A percentile compares a stretch with the other conserved stretches of the same genome.
Conservation (phyloP, 2,888 invertebrate genomes). For the Blera fallax region DNA sequence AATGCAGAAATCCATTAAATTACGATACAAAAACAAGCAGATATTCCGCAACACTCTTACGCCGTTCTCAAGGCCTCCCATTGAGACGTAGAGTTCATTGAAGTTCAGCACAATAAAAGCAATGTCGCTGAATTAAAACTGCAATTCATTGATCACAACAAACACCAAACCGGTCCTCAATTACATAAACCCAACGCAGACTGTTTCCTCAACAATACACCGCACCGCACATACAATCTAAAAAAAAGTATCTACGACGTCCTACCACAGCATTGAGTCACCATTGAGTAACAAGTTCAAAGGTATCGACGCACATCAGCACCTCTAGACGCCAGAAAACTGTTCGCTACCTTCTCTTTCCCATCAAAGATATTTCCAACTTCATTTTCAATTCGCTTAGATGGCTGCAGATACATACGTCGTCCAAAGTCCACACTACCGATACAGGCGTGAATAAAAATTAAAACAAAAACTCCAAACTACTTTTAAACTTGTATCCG, state of each 20-base stretch:
- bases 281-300: neutral
- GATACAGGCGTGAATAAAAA: neutral
- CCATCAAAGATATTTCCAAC: too few relatives aligned
- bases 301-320: neutral
- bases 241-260: neutral
- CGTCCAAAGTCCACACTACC: neutral
- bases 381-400: neutral
- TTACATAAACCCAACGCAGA: neutral
- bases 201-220: neutral
- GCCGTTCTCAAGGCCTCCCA: neutral
- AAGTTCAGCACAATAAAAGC: neutral
- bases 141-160: too few relatives aligned
- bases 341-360: neutral
- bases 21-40: too few relatives aligned
- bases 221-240: neutral
- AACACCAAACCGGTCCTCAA: neutral
- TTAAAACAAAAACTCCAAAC: neutral
- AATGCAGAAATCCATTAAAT: neutral
- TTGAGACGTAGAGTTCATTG: neutral
- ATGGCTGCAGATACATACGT: neutral
- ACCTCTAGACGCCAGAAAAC: neutral
- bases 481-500: neutral
- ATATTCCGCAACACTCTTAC: too few relatives aligned
- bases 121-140: neutral
- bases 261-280: neutral